These are phyloP conservation scores for Nebria brevicollis DNA, from an alignment of 2,888 invertebrate genomes.

Conservation along the genomic window DNA sequence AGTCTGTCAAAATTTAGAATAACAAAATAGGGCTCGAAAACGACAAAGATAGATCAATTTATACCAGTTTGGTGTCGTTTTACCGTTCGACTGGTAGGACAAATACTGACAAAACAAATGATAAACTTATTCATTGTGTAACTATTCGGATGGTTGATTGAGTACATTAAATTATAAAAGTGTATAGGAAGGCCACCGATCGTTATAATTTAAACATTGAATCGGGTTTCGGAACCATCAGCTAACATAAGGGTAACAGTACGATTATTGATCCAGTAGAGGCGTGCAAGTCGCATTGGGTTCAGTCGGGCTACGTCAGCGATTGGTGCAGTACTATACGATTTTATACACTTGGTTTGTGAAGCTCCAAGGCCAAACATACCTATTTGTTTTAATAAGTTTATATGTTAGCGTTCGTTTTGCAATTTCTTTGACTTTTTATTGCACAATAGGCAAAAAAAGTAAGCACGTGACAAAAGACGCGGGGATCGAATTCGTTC, in stretches of 20 bases:
- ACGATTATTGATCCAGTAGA: slow-evolving; percentile 95
- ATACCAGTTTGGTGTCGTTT: slow-evolving; percentile 22
- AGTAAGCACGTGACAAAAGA: no score
- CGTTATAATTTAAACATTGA: slow-evolving; percentile 71
- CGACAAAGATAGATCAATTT: slow-evolving; percentile 22
- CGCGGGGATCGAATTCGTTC: no score
- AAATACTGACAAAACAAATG: neutral
- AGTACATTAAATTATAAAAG: slow-evolving; percentile 50
- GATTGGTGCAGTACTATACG: slow-evolving; percentile 92
- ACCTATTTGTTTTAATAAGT: slow-evolving; percentile 63
- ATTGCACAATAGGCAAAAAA: no score
- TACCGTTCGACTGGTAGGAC: neutral
- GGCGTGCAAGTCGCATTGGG: slow-evolving; percentile 88
- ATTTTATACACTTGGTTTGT: slow-evolving; percentile 95
- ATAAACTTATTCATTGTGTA: neutral
- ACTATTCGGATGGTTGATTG: neutral
- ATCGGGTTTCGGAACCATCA: slow-evolving; percentile 92
- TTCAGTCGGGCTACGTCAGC: slow-evolving; percentile 87
- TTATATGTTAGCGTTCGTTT: neutral
- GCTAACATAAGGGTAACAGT: slow-evolving; percentile 94
- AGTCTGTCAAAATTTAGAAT: slow-evolving; percentile 37
- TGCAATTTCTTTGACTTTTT: neutral
- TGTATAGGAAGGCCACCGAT: slow-evolving; percentile 56
- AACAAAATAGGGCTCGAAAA: slow-evolving; percentile 25
- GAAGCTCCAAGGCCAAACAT: slow-evolving; percentile 98